Evolutionary conservation across 1,140 invertebrate species (phyloP), one percentile per base, ranked within the genome.

Genomic region (Chelonus insularis): DNA sequence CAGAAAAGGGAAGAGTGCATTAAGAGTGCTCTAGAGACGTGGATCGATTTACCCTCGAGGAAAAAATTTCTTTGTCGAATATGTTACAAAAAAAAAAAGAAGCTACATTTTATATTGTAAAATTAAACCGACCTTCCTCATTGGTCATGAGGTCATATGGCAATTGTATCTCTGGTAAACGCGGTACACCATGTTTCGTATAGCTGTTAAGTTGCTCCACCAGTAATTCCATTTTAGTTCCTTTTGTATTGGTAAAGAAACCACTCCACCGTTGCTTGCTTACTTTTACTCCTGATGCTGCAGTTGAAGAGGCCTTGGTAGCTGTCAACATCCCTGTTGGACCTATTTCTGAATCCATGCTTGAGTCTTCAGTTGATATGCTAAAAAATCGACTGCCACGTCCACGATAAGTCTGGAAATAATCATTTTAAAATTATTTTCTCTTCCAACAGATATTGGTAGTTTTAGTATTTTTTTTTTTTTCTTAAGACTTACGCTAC

Each of bases 151-250:
- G 63, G 37, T 79, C 74, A 39, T 70, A 73, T 23, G 72, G 68
- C 37, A 77, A 66, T 57, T 78, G 71, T 8, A 72, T 52, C 51
- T 81, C 75, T 32, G 78, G 71, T 8, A 79, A 71, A 56, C 74
- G 81, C 3, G 89, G 88, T 47, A 90, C 87, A 18, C 89, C 89
- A 65, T 86, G 84, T 67, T 86, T 87, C 20, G 85, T 84, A 72
- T 89, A 91, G 58, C 83, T 82, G 70, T 90, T 88, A 12, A 90
- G 76, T 58, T 89, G 83, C 65, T 90, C 87, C 36, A 84, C 84
- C 29, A 88, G 76, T 2, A 79, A 71, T 64, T 88, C 87, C 80
- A 88, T 86, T 69, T 86, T 87, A 5, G 84, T 84, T 64, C 86
- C 85, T 74, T 86, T 87, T 54, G 77, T 86, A 60, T 86, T 86